phyloP scores from a whole-genome alignment of 1,140 invertebrate genomes.

The Hycleus phaleratus region DNA sequence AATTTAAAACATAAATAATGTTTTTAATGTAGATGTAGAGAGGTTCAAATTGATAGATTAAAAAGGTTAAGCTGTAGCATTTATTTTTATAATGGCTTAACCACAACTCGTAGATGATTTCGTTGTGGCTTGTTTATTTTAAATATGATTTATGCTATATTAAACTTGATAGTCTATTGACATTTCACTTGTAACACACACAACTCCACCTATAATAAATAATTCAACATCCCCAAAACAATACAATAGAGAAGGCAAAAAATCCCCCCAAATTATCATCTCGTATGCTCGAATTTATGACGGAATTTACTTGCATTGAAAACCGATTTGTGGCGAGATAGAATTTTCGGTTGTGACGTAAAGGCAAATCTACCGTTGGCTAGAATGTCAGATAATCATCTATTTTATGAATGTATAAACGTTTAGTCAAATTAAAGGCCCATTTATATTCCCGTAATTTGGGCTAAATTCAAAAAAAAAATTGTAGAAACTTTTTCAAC shows the following conservation, averaged over 20 bases:
- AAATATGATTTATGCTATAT: conserved; percentile 9
- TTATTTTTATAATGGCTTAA: conserved; percentile 14
- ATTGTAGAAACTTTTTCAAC: too few relatives aligned
- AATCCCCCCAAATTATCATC: too few relatives aligned
- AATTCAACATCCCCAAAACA: too few relatives aligned
- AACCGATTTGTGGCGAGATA: too few relatives aligned
- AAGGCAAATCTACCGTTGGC: conserved; percentile 18
- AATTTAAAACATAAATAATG: conserved; percentile 13
- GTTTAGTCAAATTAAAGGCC: conserved; percentile 32
- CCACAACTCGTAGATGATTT: conserved; percentile 8
- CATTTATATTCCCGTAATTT: conserved; percentile 28
- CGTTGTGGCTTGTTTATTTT: conserved; percentile 11
- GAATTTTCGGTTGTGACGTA: too few relatives aligned
- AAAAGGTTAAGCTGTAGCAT: conserved; percentile 16
- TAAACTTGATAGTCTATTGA: conserved; percentile 10
- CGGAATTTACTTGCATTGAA: too few relatives aligned
- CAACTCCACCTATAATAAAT: neutral
- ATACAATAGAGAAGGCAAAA: too few relatives aligned
- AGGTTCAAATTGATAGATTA: conserved; percentile 11
- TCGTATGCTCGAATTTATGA: too few relatives aligned
- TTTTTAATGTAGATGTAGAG: neutral
- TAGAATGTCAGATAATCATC: conserved; percentile 30
- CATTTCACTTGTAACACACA: conserved; percentile 2
- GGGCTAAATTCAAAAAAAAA: neutral
- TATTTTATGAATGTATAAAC: conserved; percentile 32